Percentiles rank a stretch among this genome's conserved stretches.
These are phyloP conservation scores for Holcopasites calliopsidis DNA, from an alignment of 1,140 invertebrate genomes.

Conservation along the genomic window DNA sequence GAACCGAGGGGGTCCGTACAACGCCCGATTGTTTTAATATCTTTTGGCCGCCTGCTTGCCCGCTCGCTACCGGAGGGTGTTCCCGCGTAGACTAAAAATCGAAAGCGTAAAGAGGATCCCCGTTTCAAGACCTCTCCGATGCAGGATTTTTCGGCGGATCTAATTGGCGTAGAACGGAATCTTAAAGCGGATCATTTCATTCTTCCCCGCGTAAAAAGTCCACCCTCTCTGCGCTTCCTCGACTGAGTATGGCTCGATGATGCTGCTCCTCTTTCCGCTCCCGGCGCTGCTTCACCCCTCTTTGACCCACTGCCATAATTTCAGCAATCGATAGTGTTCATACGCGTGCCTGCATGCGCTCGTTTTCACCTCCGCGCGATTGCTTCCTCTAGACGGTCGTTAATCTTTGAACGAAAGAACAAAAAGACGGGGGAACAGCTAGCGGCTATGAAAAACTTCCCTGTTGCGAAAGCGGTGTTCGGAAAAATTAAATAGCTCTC, in stretches of 20 bases:
- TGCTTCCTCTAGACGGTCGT: slow-evolving; percentile 40
- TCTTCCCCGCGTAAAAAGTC: slow-evolving; percentile 23
- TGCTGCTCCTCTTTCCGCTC: slow-evolving; percentile 40
- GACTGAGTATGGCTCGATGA: slow-evolving; percentile 43
- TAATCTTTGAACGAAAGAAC: slow-evolving; percentile 37
- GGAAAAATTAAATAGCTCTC: background rate
- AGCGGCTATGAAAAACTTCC: slow-evolving; percentile 5
- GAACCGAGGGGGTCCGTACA: slow-evolving; percentile 47
- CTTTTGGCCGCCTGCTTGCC: slow-evolving; percentile 47
- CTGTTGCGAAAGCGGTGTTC: background rate
- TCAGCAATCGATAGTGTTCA: slow-evolving; percentile 73
- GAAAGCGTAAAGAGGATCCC: slow-evolving; percentile 7
- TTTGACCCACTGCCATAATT: slow-evolving; percentile 79
- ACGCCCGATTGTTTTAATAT: slow-evolving; percentile 69
- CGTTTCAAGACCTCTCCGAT: too few relatives aligned
- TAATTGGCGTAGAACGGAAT: background rate
- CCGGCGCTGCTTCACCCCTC: slow-evolving; percentile 61
- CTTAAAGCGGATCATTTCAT: slow-evolving; percentile 44
- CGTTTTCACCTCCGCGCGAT: slow-evolving; percentile 46
- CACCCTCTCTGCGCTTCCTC: slow-evolving; percentile 17
- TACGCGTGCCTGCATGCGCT: slow-evolving; percentile 63
- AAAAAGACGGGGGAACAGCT: background rate
- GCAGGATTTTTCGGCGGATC: background rate
- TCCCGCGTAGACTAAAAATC: slow-evolving; percentile 23
- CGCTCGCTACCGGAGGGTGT: slow-evolving; percentile 18